Evolutionary conservation across 2,888 invertebrate genomes (phyloP).

Genomic region (Hesperia comma): DNA sequence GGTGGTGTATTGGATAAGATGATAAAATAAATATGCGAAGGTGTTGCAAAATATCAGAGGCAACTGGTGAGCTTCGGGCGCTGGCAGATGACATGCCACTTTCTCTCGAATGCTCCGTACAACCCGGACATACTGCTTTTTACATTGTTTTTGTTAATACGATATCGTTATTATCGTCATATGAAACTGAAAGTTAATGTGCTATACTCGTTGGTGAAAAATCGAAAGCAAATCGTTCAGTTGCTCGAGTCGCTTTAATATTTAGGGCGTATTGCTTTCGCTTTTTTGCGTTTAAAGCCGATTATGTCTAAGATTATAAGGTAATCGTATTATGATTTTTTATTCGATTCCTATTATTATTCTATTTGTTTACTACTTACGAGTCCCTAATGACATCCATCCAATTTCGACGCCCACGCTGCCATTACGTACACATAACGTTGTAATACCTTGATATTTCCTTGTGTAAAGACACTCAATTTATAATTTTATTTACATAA

Average conservation of each 20-base stretch:
- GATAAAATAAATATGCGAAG: slow-evolving; percentile 60
- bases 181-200: slow-evolving; percentile 75
- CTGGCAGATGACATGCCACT: slow-evolving; percentile 68
- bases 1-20: slow-evolving; percentile 45
- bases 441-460: slow-evolving; percentile 15
- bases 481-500: slow-evolving; percentile 38
- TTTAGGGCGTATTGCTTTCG: slow-evolving; percentile 50
- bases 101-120: slow-evolving; percentile 65
- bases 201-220: slow-evolving; percentile 63
- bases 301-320: slow-evolving; percentile 49
- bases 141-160: slow-evolving; percentile 75
- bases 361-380: neutral
- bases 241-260: slow-evolving; percentile 50
- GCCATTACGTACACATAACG: slow-evolving; percentile 1
- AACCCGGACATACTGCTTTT: slow-evolving; percentile 69
- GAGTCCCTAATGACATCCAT: slow-evolving; percentile 12
- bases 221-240: slow-evolving; percentile 67
- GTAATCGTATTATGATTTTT: slow-evolving; percentile 34
- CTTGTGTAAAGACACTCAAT: slow-evolving; percentile 25
- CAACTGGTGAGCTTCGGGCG: slow-evolving; percentile 48
- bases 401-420: slow-evolving; percentile 4
- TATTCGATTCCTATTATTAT: neutral
- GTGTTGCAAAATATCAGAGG: slow-evolving; percentile 60
- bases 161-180: slow-evolving; percentile 66
- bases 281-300: slow-evolving; percentile 45